Evolutionary conservation across 2,888 invertebrate genomes (phyloP).

Genomic region (Carcina quercana): DNA sequence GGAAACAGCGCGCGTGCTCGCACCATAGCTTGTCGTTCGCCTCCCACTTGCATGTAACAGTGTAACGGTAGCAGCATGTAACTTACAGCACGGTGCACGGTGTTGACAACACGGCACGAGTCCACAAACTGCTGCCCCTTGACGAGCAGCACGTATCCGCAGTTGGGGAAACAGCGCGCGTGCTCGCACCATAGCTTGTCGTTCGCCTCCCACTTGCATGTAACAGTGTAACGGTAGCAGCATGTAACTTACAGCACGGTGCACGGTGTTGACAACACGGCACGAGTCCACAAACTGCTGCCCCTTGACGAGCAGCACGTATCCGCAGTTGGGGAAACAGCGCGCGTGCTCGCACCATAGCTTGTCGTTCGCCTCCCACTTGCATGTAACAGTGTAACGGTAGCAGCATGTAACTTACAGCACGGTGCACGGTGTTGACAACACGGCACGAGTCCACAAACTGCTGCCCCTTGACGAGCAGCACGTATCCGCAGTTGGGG

Average conservation of each 20-base stretch:
- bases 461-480: slow-evolving; percentile 85
- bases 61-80: slow-evolving; percentile 98
- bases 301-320: slow-evolving; percentile 87
- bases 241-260: slow-evolving; percentile 73
- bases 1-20: slow-evolving; percentile 96
- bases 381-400: slow-evolving; percentile 93
- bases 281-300: slow-evolving; percentile 81
- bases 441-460: slow-evolving; percentile 77
- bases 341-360: slow-evolving; percentile 96
- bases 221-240: slow-evolving; percentile 95
- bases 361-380: slow-evolving; percentile 92
- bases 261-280: slow-evolving; percentile 28
- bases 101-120: slow-evolving; percentile 32
- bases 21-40: slow-evolving; percentile 93
- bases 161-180: slow-evolving; percentile 93
- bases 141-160: slow-evolving; percentile 86
- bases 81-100: slow-evolving; percentile 37
- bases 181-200: slow-evolving; percentile 97
- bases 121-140: slow-evolving; percentile 88
- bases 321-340: slow-evolving; percentile 94
- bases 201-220: slow-evolving; percentile 91
- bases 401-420: slow-evolving; percentile 86
- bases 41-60: slow-evolving; percentile 93
- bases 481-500: slow-evolving; percentile 89
- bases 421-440: slow-evolving; percentile 27